Percentiles rank a stretch among this genome's conserved stretches.
Conservation (phyloP, 2,113 vertebrate genomes). For the Zapus hudsonius region DNA sequence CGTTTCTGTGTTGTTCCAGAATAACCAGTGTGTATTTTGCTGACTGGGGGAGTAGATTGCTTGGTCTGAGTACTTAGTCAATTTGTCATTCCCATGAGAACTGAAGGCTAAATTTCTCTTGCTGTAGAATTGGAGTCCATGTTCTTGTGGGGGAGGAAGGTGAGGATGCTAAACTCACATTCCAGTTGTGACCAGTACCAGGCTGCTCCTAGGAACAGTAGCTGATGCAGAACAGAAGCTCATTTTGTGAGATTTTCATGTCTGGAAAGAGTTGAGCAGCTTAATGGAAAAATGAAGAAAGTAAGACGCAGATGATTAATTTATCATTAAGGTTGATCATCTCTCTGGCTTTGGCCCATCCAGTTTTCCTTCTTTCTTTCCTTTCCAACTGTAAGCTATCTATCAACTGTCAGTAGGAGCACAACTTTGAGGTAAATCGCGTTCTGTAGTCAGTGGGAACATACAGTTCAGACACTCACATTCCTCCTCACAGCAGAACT, state of each 20-base stretch:
- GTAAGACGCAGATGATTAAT: not conserved
- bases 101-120: slow-evolving; percentile 62
- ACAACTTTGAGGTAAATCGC: not conserved
- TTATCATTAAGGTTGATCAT: slow-evolving; percentile 43
- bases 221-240: not conserved
- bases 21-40: slow-evolving; percentile 55
- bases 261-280: slow-evolving; percentile 40
- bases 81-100: slow-evolving; percentile 45
- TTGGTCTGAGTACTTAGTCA: not conserved
- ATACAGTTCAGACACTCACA: not conserved
- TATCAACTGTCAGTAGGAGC: not conserved
- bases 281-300: slow-evolving; percentile 53
- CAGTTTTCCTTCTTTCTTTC: not conserved
- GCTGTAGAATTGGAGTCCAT: not conserved
- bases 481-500: not conserved
- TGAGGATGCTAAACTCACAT: not conserved
- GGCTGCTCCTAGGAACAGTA: not conserved
- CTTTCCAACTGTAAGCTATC: not conserved
- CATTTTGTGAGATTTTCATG: not conserved
- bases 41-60: slow-evolving; percentile 12
- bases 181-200: not conserved
- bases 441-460: not conserved
- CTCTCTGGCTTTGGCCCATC: not conserved
- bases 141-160: not conserved
- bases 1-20: not conserved